Conservation (phyloP, 2,113 vertebrate genomes). For the Ceyx melanurus region DNA sequence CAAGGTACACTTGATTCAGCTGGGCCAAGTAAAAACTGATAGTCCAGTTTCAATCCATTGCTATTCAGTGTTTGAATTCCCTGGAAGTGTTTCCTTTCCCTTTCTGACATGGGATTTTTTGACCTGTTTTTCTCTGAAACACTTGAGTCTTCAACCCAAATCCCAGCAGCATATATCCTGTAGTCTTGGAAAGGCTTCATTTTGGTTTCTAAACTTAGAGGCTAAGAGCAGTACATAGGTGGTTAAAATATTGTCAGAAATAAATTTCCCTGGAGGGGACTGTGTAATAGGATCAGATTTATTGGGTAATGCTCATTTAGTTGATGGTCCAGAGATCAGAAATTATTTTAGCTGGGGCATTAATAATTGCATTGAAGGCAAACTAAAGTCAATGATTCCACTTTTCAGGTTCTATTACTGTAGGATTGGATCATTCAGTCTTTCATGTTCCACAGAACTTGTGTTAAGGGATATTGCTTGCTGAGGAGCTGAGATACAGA, state of each 20-base stretch:
- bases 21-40: constrained; percentile 4
- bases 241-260: constrained; percentile 15
- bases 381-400: background rate
- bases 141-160: background rate
- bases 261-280: background rate
- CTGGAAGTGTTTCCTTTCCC: background rate
- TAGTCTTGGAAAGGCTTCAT: background rate
- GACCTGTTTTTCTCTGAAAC: background rate
- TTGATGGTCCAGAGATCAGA: constrained; percentile 1
- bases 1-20: background rate
- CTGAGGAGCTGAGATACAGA: background rate
- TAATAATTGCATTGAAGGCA: constrained; percentile 22
- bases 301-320: constrained; percentile 15
- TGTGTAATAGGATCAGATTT: constrained; percentile 38
- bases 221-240: background rate
- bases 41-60: background rate
- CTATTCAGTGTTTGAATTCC: background rate
- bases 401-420: background rate
- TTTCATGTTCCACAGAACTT: background rate
- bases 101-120: background rate
- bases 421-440: background rate
- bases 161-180: background rate
- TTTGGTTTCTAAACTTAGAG: background rate
- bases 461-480: background rate
- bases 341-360: background rate